These are phyloP conservation scores for Anaspis maculata DNA, from an alignment of 2,888 invertebrate species.

Conservation along the genomic window DNA sequence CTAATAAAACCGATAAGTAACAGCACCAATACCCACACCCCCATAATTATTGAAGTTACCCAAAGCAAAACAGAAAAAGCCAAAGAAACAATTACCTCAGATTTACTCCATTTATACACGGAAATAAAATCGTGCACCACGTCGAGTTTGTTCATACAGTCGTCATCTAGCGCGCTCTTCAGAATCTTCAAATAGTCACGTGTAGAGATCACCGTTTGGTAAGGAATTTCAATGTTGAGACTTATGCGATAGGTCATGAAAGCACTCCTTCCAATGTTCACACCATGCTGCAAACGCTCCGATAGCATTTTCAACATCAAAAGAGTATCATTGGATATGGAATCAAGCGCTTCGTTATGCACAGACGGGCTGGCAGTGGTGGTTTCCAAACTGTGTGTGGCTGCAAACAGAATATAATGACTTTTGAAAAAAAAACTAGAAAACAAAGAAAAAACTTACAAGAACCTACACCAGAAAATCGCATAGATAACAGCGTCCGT, in stretches of 20 bases:
- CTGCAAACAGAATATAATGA: slow-evolving; percentile 19
- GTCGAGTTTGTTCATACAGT: slow-evolving; percentile 49
- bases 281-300: slow-evolving; percentile 47
- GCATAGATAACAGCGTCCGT: slow-evolving; percentile 33
- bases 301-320: slow-evolving; percentile 43
- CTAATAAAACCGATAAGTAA: too few relatives aligned
- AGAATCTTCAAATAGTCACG: slow-evolving; percentile 46
- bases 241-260: slow-evolving; percentile 50
- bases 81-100: slow-evolving; percentile 36
- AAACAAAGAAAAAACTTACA: slow-evolving; percentile 28
- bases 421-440: neutral
- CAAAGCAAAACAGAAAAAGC: too few relatives aligned
- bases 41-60: too few relatives aligned
- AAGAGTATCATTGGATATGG: slow-evolving; percentile 32
- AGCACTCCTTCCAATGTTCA: slow-evolving; percentile 47
- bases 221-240: slow-evolving; percentile 49
- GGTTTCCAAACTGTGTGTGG: slow-evolving; percentile 18
- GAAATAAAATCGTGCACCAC: slow-evolving; percentile 53
- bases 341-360: slow-evolving; percentile 18
- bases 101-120: slow-evolving; percentile 47
- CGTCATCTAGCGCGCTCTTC: slow-evolving; percentile 45
- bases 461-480: slow-evolving; percentile 29
- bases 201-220: slow-evolving; percentile 46
- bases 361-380: slow-evolving; percentile 14
- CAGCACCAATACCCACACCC: too few relatives aligned